phyloP scores from a whole-genome alignment of 1,140 invertebrate genomes.

The Epicauta chinensis region DNA sequence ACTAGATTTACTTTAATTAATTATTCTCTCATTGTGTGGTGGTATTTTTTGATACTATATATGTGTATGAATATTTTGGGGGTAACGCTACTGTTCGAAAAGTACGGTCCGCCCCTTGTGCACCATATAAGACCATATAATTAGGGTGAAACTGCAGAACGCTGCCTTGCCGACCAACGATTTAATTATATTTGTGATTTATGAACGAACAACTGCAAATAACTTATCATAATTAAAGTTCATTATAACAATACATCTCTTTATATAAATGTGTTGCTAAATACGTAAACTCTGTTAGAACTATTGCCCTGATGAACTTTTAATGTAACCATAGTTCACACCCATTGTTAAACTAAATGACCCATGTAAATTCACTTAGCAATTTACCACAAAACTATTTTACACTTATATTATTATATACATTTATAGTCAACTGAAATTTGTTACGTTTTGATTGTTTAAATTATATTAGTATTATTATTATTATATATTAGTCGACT shows the following conservation, averaged over 20 bases:
- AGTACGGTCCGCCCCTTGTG: conserved; percentile 6
- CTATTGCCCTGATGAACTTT: conserved; percentile 23
- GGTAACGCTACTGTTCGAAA: conserved; percentile 4
- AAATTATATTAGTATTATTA: background rate
- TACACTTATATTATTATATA: conserved; percentile 1
- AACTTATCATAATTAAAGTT: conserved; percentile 28
- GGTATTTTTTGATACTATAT: no score
- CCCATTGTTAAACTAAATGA: conserved; percentile 11
- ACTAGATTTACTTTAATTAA: no score
- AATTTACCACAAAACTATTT: conserved; percentile 5
- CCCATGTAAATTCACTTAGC: conserved; percentile 21
- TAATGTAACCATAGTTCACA: conserved; percentile 17
- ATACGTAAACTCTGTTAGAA: conserved; percentile 9
- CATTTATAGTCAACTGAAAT: background rate
- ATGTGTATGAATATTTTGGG: background rate
- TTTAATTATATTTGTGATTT: conserved; percentile 37
- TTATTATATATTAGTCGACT: no score
- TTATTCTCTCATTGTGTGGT: no score
- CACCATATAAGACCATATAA: conserved; percentile 23
- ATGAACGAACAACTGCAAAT: conserved; percentile 26
- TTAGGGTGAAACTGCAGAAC: conserved; percentile 26
- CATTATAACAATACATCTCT: conserved; percentile 23
- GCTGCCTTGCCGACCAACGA: conserved; percentile 21
- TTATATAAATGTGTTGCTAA: conserved; percentile 25
- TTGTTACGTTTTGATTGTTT: background rate